A percentile compares a stretch with the other conserved stretches of the same genome.
These are phyloP conservation scores for Stramonita haemastoma DNA, from an alignment of 2,888 invertebrate species.

Conservation along the genomic window DNA sequence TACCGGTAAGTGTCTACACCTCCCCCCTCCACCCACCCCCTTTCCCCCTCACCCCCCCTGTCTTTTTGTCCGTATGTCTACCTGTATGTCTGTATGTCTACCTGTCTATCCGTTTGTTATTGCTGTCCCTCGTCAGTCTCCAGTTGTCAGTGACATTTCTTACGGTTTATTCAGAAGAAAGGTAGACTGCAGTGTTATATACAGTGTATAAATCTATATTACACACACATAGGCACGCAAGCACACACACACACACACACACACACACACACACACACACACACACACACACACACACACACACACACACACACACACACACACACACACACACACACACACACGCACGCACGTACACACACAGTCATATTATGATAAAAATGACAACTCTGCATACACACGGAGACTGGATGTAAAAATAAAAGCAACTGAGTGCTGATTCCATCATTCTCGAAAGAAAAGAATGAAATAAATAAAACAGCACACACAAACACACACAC, in stretches of 20 bases:
- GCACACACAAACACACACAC: neutral
- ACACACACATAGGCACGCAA: neutral
- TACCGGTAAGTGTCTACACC: too few relatives aligned
- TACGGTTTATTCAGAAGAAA: too few relatives aligned
- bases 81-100: too few relatives aligned
- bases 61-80: too few relatives aligned
- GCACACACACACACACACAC: neutral
- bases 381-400: neutral
- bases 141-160: too few relatives aligned
- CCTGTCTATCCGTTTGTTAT: too few relatives aligned
- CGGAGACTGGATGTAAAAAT: neutral
- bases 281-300: neutral
- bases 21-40: neutral
- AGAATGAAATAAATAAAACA: too few relatives aligned
- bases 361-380: neutral
- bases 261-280: neutral
- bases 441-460: too few relatives aligned
- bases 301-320: neutral
- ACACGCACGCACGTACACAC: neutral
- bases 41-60: too few relatives aligned
- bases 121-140: too few relatives aligned
- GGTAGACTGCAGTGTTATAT: too few relatives aligned
- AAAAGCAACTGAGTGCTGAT: neutral
- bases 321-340: neutral
- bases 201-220: too few relatives aligned